phyloP scores from a whole-genome alignment of 2,113 vertebrate genomes.

The Salvelinus namaycush region DNA sequence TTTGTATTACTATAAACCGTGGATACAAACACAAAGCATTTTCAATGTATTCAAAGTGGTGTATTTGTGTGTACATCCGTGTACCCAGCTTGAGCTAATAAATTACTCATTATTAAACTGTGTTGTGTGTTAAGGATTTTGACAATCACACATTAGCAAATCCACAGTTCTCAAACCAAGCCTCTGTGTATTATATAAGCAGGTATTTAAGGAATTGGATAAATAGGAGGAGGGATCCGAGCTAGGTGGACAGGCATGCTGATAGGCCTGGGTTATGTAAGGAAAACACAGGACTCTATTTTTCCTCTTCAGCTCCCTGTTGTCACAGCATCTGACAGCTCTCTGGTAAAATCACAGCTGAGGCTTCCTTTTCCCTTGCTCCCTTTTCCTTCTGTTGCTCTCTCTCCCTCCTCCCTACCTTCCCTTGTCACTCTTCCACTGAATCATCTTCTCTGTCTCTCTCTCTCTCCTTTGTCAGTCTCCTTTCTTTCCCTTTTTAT shows the following conservation, averaged over 20 bases:
- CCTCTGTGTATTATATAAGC: constrained; percentile 41
- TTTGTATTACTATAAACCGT: no score
- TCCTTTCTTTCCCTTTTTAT: background rate
- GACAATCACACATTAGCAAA: background rate
- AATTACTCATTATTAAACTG: background rate
- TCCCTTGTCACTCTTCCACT: constrained; percentile 7
- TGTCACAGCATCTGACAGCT: constrained; percentile 30
- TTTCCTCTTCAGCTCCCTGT: constrained; percentile 17
- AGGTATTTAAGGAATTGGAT: constrained; percentile 26
- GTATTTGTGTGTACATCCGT: no score
- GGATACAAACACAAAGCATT: no score
- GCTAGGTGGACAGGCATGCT: constrained; percentile 16
- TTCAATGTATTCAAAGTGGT: no score
- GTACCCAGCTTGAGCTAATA: no score
- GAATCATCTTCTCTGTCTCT: background rate
- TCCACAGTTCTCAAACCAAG: background rate
- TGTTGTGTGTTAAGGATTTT: constrained; percentile 1
- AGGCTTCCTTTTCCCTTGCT: constrained; percentile 18
- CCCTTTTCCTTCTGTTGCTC: constrained; percentile 19
- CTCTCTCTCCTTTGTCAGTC: constrained; percentile 9
- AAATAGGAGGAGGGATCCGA: constrained; percentile 24
- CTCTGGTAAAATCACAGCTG: constrained; percentile 24
- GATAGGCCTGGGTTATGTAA: background rate
- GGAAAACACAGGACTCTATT: background rate
- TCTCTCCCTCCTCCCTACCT: background rate